Percentiles rank a stretch among this genome's conserved stretches.
These are phyloP conservation scores for Microctonus hyperodae DNA, from an alignment of 2,888 invertebrate species.

Conservation along the genomic window DNA sequence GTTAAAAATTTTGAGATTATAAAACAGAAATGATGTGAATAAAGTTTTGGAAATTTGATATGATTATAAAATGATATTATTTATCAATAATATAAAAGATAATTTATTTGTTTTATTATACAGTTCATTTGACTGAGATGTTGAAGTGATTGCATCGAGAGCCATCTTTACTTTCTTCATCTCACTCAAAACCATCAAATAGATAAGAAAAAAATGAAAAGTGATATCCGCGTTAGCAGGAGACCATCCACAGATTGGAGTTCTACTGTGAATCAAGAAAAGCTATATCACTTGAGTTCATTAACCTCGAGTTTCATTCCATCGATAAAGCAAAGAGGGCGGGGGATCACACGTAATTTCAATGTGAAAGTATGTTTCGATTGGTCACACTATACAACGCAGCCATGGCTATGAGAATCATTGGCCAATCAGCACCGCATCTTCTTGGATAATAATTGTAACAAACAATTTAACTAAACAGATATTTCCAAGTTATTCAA, in stretches of 20 bases:
- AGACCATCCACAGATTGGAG: slow-evolving; percentile 52
- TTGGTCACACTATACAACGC: too few species aligned
- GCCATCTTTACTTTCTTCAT: slow-evolving; percentile 19
- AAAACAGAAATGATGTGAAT: too few species aligned
- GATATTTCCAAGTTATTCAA: too few species aligned
- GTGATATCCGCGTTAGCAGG: slow-evolving; percentile 61
- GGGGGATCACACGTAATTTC: not conserved
- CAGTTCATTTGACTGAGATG: too few species aligned
- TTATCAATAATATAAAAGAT: too few species aligned
- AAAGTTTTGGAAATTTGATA: too few species aligned
- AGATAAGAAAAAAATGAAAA: slow-evolving; percentile 62
- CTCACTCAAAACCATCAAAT: slow-evolving; percentile 38
- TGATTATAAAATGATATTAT: too few species aligned
- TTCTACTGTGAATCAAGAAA: slow-evolving; percentile 19
- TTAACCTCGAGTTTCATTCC: not conserved
- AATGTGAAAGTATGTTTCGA: not conserved
- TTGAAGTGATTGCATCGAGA: not conserved
- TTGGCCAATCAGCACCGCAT: too few species aligned
- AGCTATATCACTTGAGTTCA: not conserved
- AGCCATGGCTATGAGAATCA: too few species aligned
- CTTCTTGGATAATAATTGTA: too few species aligned
- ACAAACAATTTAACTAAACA: too few species aligned
- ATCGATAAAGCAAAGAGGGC: not conserved
- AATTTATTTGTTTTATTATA: not conserved
- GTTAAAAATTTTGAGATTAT: too few species aligned